These are phyloP conservation scores for Trigoniulus corallinus DNA, from an alignment of 1,140 invertebrate species.

Conservation along the genomic window DNA sequence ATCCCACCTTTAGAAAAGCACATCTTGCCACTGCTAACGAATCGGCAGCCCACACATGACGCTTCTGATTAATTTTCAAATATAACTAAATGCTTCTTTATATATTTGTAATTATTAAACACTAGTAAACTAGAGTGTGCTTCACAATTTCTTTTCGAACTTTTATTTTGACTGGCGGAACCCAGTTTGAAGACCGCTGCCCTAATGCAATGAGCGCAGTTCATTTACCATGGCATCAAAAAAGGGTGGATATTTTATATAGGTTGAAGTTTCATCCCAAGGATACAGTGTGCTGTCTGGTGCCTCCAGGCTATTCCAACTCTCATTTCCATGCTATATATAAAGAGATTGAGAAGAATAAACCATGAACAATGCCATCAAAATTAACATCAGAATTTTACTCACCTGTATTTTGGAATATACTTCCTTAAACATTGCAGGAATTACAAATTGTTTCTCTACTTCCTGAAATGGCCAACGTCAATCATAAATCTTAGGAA, in stretches of 20 bases:
- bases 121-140: too few relatives aligned
- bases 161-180: too few relatives aligned
- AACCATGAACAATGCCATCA: not conserved
- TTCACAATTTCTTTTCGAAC: too few relatives aligned
- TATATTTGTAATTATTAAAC: too few relatives aligned
- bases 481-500: not conserved
- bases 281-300: conserved; percentile 72
- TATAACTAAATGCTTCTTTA: too few relatives aligned
- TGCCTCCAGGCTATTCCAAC: conserved; percentile 68
- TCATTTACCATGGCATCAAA: conserved; percentile 69
- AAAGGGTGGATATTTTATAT: conserved; percentile 95
- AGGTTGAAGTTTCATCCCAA: conserved; percentile 81
- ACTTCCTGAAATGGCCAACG: conserved; percentile 40
- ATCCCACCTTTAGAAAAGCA: too few relatives aligned
- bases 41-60: too few relatives aligned
- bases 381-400: not conserved
- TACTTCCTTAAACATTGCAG: conserved; percentile 96
- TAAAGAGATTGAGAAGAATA: conserved; percentile 6
- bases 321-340: conserved; percentile 62
- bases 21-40: too few relatives aligned
- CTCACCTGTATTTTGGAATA: conserved; percentile 51
- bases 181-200: too few relatives aligned
- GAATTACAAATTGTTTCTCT: conserved; percentile 78
- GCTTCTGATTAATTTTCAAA: too few relatives aligned
- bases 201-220: too few relatives aligned